Evolutionary conservation across 2,113 vertebrate species (phyloP), one percentile per base, ranked within the genome.

Genomic region (Ptychochromis oligacanthus): DNA sequence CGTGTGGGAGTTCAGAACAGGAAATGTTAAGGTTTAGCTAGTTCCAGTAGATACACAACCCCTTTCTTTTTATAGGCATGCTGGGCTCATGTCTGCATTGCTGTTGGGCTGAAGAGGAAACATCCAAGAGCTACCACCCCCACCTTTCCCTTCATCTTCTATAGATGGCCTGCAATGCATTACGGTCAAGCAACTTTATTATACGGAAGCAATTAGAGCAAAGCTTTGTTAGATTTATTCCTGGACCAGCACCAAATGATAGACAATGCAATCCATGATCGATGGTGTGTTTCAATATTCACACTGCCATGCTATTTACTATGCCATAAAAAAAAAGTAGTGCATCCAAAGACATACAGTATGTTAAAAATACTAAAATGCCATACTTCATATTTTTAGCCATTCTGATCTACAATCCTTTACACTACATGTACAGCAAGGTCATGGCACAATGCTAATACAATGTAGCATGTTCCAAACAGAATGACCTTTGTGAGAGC

Each of bases 21-120:
- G 94, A 95, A 94, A 94, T 78, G 85, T 92, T 90, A 91, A 93
- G 93, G 89, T 94, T 93, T 90, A 91, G 90, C 80, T 93, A 79
- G 89, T 85, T 91, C 61, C 79, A 40, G 38, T 78, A 84, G 87
- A 88, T 87, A 86, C 46, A 26, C 85, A 75, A 90, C 77, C 83
- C 83, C 82, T 89, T 95, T 93, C 91, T 92, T 91, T 94, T 94
- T 86, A 89, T 88, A 88, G 85, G 86, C 75, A 58, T 78, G 83
- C 24, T 17, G 75, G 87, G 85, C 85, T 91, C 83, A 77, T 84
- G 86, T 88, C 90, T 85, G 78, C 60, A 84, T 93, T 76, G 79
- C 81, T 70, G 67, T 72, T 74, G 40, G 1, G 62, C 83, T 90
- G 72, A 89, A 94, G 88, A 87, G 91, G 89, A 86, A 93, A 94